phyloP scores from a whole-genome alignment of 2,888 invertebrate genomes.

The Saturnia japonica region DNA sequence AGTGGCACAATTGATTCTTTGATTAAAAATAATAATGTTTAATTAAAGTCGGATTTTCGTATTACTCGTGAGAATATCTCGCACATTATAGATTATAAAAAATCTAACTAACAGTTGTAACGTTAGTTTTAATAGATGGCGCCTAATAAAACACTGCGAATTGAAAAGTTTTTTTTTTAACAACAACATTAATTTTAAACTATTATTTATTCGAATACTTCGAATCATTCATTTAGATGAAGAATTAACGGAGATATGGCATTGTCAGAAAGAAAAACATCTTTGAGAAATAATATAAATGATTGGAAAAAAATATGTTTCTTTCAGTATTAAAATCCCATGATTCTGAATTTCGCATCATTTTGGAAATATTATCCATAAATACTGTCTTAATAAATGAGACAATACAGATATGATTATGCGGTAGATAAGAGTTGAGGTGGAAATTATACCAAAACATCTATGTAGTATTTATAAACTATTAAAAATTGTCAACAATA shows the following conservation, averaged over 20 bases:
- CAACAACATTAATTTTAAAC: too few species aligned
- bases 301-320: neutral
- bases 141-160: too few species aligned
- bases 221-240: too few species aligned
- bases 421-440: neutral
- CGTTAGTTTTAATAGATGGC: too few species aligned
- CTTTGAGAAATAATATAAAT: too few species aligned
- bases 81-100: too few species aligned
- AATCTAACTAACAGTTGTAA: too few species aligned
- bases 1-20: neutral
- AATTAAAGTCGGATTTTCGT: neutral
- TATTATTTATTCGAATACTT: too few species aligned
- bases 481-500: constrained; percentile 11
- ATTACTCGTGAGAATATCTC: too few species aligned
- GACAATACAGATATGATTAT: neutral
- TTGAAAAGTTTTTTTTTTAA: too few species aligned
- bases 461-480: constrained; percentile 1
- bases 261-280: too few species aligned
- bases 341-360: neutral
- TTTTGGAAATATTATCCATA: neutral
- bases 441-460: neutral
- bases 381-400: neutral
- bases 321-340: neutral
- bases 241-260: too few species aligned
- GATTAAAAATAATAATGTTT: neutral